Base-by-base conservation (phyloP, 2,797 vertebrate species). In the Pelobates cultripes region DNA sequence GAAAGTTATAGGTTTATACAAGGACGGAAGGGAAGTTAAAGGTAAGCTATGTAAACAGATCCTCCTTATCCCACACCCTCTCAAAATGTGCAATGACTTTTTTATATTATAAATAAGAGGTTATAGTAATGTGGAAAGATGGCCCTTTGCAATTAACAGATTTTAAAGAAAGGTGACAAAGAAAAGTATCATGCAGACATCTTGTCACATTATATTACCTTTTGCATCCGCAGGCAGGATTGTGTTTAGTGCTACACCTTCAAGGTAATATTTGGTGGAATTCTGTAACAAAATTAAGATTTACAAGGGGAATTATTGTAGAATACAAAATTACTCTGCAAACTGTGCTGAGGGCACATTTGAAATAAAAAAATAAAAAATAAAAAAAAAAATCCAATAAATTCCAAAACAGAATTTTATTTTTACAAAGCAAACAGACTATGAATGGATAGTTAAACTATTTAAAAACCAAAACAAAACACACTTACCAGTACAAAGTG, bases 401-500 rank as follows among this genome's bases (percentile, higher is more conserved):
- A n/a, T n/a, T n/a, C 28, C 1, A 28, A 28, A 28, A 28, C 28
- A 28, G 28, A 28, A 28, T 28, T 28, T 28, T 28, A 28, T 28
- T 6, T 57, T 57, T 57, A 57, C 9, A 57, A 14, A 15, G 10
- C 10, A n/a, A n/a, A n/a, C n/a, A n/a, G n/a, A n/a, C n/a, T n/a
- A n/a, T n/a, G n/a, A n/a, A n/a, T n/a, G n/a, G n/a, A n/a, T n/a
- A n/a, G n/a, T n/a, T n/a, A n/a, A n/a, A n/a, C n/a, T n/a, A n/a
- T n/a, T n/a, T n/a, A n/a, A n/a, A n/a, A n/a, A n/a, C n/a, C n/a
- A n/a, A n/a, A n/a, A 6, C 10, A 51, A 51, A 6, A 10, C 47
- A 57, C 9, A 57, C 40, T 43, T 86, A 96, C 96, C 93, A 95
- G 69, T 0, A 81, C 86, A 75, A 97, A 97, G 70, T 8, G 14